These are phyloP conservation scores for Hoplias malabaricus DNA, from an alignment of 2,113 vertebrate species.

Conservation along the genomic window DNA sequence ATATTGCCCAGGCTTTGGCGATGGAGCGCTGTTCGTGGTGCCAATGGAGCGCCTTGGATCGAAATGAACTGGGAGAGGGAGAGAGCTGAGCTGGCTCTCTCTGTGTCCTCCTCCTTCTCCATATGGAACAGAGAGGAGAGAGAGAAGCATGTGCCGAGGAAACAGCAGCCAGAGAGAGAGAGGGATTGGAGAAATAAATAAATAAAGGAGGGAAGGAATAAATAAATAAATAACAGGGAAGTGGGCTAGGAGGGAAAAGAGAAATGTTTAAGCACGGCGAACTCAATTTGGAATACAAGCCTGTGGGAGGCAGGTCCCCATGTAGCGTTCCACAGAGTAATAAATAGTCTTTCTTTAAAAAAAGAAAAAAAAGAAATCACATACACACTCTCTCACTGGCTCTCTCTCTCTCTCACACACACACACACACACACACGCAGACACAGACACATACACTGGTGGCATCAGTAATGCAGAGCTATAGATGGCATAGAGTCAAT, in stretches of 20 bases:
- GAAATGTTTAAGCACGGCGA: constrained; percentile 38
- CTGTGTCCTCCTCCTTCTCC: neutral
- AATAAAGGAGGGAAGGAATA: neutral
- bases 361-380: constrained; percentile 58
- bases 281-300: constrained; percentile 53
- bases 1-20: neutral
- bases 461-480: constrained; percentile 58
- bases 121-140: neutral
- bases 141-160: neutral
- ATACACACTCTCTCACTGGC: neutral
- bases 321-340: constrained; percentile 51
- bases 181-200: too few species aligned
- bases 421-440: constrained; percentile 3
- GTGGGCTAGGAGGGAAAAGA: neutral
- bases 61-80: neutral
- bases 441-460: neutral
- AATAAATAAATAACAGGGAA: neutral
- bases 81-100: neutral
- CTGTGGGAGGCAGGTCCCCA: constrained; percentile 54
- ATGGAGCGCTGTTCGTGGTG: neutral
- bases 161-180: neutral
- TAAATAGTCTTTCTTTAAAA: constrained; percentile 72
- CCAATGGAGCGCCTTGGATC: neutral
- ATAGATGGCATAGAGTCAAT: constrained; percentile 62
- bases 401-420: neutral